Evolutionary conservation across 2,113 vertebrate genomes (phyloP), one percentile per base, ranked within the genome.

Genomic region (Bubo scandiacus): DNA sequence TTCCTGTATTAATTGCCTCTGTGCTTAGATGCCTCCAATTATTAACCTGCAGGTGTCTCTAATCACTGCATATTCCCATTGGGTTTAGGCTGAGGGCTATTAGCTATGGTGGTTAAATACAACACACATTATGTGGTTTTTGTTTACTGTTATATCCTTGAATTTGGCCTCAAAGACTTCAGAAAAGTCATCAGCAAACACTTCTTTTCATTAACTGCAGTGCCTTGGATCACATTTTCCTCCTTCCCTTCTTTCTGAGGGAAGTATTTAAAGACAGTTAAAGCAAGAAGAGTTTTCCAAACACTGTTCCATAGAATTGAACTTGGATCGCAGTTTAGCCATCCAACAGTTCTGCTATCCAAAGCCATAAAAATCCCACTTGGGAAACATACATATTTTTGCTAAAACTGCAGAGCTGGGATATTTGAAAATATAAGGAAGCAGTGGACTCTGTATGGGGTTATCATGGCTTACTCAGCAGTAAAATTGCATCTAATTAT

Each of bases 1-100:
- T 95, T 90, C 80, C 59, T 92, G 4, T 97, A 98, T 98, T 98
- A 98, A 98, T 98, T 98, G 97, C 97, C 95, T 98, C 97, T 98
- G 97, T 98, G 96, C 96, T 98, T 97, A 98, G 97, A 98, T 98
- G 97, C 93, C 86, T 97, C 94, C 98, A 98, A 98, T 98, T 98
- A 98, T 98, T 98, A 98, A 97, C 97, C 96, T 97, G 97, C 98
- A 98, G 98, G 98, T 98, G 98, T 96, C 96, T 98, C 95, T 98
- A 98, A 98, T 98, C 97, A 98, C 89, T 95, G 94, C 36, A 38
- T 97, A 96, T 97, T 98, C 98, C 98, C 98, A 73, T 78, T 95
- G 96, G 97, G 88, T 96, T 97, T 97, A 94, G 96, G 88, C 94
- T 61, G 79, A 98, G 94, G 96, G 90, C 97, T 95, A 97, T 98